These are phyloP conservation scores for Pachydiplax longipennis DNA, from an alignment of 2,888 invertebrate species.

Conservation along the genomic window DNA sequence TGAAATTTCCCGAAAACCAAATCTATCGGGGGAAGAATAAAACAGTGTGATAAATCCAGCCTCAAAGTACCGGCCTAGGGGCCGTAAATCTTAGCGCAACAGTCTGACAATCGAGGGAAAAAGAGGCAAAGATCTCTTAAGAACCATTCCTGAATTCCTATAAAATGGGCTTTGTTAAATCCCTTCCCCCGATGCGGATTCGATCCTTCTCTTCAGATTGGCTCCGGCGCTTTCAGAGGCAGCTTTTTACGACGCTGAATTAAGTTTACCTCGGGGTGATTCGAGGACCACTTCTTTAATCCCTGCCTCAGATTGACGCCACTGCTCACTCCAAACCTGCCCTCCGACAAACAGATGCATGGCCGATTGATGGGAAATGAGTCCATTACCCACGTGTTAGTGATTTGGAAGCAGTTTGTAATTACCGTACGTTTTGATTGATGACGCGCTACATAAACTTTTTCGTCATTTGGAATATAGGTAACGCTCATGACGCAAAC, in stretches of 20 bases:
- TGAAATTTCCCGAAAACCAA: neutral
- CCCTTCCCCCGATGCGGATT: neutral
- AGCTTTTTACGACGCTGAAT: neutral
- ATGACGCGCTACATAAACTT: too few relatives aligned
- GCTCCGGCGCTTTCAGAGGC: neutral
- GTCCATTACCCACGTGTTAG: too few relatives aligned
- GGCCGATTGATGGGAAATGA: neutral
- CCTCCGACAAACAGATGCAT: neutral
- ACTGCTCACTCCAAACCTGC: neutral
- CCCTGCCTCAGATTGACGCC: neutral
- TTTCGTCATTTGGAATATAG: too few relatives aligned
- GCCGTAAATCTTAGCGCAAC: neutral
- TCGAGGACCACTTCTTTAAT: neutral
- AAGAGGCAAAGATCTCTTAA: neutral
- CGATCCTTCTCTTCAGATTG: neutral
- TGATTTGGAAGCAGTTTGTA: too few relatives aligned
- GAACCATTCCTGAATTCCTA: neutral
- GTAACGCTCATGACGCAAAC: too few relatives aligned
- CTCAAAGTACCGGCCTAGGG: neutral
- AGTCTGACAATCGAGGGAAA: neutral
- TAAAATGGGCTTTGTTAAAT: neutral
- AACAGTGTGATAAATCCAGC: neutral
- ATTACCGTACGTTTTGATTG: too few relatives aligned
- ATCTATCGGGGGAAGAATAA: neutral
- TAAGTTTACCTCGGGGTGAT: neutral